Evolutionary conservation across 2,797 vertebrate genomes (phyloP).

Genomic region (Sitta carolinensis): DNA sequence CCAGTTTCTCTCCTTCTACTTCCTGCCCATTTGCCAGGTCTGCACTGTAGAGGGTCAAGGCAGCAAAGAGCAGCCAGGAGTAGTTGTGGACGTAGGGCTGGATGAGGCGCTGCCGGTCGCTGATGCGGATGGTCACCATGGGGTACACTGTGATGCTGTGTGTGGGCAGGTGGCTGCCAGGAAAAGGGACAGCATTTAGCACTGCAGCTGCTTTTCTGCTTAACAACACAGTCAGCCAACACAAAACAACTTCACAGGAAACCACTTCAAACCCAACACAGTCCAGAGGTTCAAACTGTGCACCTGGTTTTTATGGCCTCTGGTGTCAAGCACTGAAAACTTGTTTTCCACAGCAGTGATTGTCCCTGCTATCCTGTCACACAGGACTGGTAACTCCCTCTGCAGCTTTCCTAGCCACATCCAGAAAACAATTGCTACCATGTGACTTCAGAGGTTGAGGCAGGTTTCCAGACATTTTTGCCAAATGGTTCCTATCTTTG

Average conservation of each 20-base stretch:
- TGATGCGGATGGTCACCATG: constrained; percentile 95
- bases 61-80: constrained; percentile 93
- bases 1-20: constrained; percentile 78
- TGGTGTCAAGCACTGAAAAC: neutral
- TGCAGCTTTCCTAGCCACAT: neutral
- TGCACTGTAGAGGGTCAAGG: constrained; percentile 90
- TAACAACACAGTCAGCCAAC: neutral
- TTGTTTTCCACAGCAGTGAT: neutral
- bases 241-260: neutral
- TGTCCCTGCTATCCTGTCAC: neutral
- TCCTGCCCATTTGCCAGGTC: constrained; percentile 83
- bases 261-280: neutral
- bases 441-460: neutral
- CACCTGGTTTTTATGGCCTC: neutral
- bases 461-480: neutral
- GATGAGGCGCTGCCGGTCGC: constrained; percentile 92
- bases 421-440: neutral
- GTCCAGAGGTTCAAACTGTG: neutral
- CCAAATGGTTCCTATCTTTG: neutral
- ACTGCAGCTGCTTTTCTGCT: neutral
- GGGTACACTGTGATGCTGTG: constrained; percentile 94
- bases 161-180: constrained; percentile 89
- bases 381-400: neutral
- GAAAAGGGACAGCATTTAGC: neutral
- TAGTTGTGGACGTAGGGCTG: constrained; percentile 98